Conservation (phyloP, 2,888 invertebrate genomes). For the Brachyptera putata region DNA sequence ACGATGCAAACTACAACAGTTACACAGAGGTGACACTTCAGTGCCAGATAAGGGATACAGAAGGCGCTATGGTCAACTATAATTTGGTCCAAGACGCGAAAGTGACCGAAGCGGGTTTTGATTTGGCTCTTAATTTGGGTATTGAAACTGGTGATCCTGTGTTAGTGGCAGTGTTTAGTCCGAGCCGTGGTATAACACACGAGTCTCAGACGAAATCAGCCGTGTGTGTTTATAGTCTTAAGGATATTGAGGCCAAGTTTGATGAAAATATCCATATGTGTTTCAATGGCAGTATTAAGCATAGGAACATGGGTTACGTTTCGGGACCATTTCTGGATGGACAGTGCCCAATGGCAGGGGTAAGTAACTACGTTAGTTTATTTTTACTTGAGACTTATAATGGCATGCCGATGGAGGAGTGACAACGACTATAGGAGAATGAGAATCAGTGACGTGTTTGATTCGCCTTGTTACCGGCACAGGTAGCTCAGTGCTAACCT, state of each 20-base stretch:
- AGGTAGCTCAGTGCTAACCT: too few species aligned
- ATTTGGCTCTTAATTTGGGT: conserved; percentile 75
- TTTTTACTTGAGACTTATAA: too few species aligned
- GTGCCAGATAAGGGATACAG: conserved; percentile 64
- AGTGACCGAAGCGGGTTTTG: conserved; percentile 77
- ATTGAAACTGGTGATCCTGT: conserved; percentile 76
- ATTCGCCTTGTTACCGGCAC: too few species aligned
- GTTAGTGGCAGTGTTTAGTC: conserved; percentile 83
- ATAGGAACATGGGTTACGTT: conserved; percentile 87
- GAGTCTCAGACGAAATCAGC: conserved; percentile 81
- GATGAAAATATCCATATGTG: conserved; percentile 97
- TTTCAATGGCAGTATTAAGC: conserved; percentile 90
- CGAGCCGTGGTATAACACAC: conserved; percentile 82
- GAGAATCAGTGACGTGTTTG: too few species aligned
- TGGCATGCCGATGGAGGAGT: too few species aligned
- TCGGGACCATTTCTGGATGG: conserved; percentile 89
- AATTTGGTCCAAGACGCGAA: conserved; percentile 93
- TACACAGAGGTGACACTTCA: conserved; percentile 94
- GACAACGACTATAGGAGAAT: too few species aligned
- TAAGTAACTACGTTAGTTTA: conserved; percentile 46
- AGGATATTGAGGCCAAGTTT: conserved; percentile 87
- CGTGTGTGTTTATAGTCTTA: conserved; percentile 86
- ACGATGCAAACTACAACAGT: conserved; percentile 92
- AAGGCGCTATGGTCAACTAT: conserved; percentile 58
- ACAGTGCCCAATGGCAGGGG: conserved; percentile 81